Percentiles rank a stretch among this genome's conserved stretches.
These are phyloP conservation scores for Stegana nigrithorax DNA, from an alignment of 2,888 invertebrate genomes.

Conservation along the genomic window DNA sequence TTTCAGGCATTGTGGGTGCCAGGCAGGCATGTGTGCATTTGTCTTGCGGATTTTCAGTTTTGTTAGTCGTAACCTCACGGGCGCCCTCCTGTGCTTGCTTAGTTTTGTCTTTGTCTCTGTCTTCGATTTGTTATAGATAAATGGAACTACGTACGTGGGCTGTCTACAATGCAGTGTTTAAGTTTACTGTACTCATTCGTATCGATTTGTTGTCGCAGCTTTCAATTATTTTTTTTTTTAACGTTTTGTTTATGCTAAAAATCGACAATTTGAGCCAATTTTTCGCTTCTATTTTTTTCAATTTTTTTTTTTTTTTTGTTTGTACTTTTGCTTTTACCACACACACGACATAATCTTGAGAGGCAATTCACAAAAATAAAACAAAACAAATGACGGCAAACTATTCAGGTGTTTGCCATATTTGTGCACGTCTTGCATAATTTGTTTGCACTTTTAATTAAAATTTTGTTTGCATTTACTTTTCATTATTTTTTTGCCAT, in stretches of 20 bases:
- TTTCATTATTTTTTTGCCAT: constrained; percentile 55
- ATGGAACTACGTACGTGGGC: constrained; percentile 18
- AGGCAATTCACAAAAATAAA: constrained; percentile 4
- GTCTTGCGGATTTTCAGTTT: constrained; percentile 22
- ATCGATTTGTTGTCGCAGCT: too few species aligned
- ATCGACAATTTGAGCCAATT: constrained; percentile 8
- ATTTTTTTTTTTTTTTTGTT: too few species aligned
- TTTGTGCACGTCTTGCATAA: constrained; percentile 58
- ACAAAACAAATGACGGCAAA: constrained; percentile 29
- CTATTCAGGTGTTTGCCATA: constrained; percentile 61
- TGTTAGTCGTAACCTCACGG: constrained; percentile 24
- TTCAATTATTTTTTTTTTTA: not conserved
- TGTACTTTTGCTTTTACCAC: too few species aligned
- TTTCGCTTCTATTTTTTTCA: too few species aligned
- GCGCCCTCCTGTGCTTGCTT: too few species aligned
- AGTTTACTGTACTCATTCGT: too few species aligned
- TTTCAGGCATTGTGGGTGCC: not conserved
- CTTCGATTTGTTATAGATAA: constrained; percentile 52
- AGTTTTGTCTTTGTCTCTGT: constrained; percentile 41
- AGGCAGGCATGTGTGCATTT: constrained; percentile 22
- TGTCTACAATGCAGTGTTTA: too few species aligned
- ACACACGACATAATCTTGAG: constrained; percentile 21
- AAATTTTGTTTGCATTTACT: constrained; percentile 50
- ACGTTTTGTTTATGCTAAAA: not conserved
- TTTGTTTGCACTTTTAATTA: constrained; percentile 57